phyloP scores from a whole-genome alignment of 2,797 vertebrate species.

The Triplophysa bombifrons region DNA sequence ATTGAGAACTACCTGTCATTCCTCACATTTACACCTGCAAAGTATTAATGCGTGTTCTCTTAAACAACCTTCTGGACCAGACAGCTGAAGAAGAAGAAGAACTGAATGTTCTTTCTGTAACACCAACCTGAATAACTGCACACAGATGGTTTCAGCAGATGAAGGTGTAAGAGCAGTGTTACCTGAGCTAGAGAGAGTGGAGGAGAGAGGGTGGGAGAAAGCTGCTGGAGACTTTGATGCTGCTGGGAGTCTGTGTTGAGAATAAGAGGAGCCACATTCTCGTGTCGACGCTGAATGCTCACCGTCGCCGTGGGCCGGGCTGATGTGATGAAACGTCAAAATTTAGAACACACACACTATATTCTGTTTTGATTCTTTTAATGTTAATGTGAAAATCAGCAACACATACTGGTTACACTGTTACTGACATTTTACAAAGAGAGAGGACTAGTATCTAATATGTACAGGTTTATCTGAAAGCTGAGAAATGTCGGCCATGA shows the following conservation, averaged over 20 bases:
- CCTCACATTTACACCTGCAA: neutral
- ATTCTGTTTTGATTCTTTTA: neutral
- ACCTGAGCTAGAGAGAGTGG: slow-evolving; percentile 88
- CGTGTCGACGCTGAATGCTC: slow-evolving; percentile 79
- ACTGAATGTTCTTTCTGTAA: slow-evolving; percentile 56
- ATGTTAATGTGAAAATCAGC: neutral
- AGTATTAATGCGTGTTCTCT: neutral
- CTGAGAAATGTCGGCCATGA: too few relatives aligned
- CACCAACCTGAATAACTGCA: slow-evolving; percentile 68
- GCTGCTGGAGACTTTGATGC: slow-evolving; percentile 79
- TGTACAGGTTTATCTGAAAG: too few relatives aligned
- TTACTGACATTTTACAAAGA: slow-evolving; percentile 66
- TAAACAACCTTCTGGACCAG: neutral
- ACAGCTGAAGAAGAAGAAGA: slow-evolving; percentile 75
- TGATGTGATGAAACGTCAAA: slow-evolving; percentile 62
- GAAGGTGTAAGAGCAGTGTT: slow-evolving; percentile 46
- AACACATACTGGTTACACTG: slow-evolving; percentile 59
- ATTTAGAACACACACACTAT: neutral
- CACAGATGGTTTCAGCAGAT: slow-evolving; percentile 60
- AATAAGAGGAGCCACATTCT: slow-evolving; percentile 81
- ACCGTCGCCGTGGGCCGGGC: slow-evolving; percentile 81
- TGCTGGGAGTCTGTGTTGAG: slow-evolving; percentile 82
- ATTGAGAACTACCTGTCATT: neutral
- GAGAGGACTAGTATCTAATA: too few relatives aligned
- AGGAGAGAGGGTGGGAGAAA: slow-evolving; percentile 92